Base-by-base conservation (phyloP, 2,888 invertebrate genomes). In the Ctenicera cuprea region DNA sequence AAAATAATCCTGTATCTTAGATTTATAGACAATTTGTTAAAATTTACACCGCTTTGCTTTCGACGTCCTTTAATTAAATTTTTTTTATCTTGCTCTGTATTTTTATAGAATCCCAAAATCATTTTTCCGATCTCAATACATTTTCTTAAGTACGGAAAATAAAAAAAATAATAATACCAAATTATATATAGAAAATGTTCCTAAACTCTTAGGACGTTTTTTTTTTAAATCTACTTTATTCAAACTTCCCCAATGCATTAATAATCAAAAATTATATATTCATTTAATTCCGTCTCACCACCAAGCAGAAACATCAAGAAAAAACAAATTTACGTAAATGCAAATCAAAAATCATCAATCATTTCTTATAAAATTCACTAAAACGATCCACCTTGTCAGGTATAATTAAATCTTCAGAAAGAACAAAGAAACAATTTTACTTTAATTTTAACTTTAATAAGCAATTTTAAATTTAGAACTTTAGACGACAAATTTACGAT, bases 261-360 rank as follows among this genome's bases (percentile, higher is more conserved):
- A n/a, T 41, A 41, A 41, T 14, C 41, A 41, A 41, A 41, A 41
- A 41, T 41, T 41, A 41, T 41, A 14, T 14, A 41, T 41, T 41
- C 41, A n/a, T 41, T 41, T 1, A 41, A 8, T 41, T 41, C 41
- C 7, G 7, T 14, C 3, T 14, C 41, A 41, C 7, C 2, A 14
- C 41, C 1, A 41, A 41, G 14, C 14, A 14, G 3, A 41, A 41
- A 41, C 16, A 33, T n/a, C 37, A 37, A 16, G 59, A 37, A 14
- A 41, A 41, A 59, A 59, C 37, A 59, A 37, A 59, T 30, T 59
- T 59, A 37, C 14, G 37, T 18, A 59, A 33, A 59, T 33, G 37
- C 26, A 59, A 61, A 61, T 41, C 11, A 11, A 38, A 38, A 41
- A 22, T 37, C 43, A 61, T 61, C 61, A 61, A 61, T 61, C 61